Evolutionary conservation across 2,113 vertebrate genomes (phyloP).

Genomic region (Sprattus sprattus): DNA sequence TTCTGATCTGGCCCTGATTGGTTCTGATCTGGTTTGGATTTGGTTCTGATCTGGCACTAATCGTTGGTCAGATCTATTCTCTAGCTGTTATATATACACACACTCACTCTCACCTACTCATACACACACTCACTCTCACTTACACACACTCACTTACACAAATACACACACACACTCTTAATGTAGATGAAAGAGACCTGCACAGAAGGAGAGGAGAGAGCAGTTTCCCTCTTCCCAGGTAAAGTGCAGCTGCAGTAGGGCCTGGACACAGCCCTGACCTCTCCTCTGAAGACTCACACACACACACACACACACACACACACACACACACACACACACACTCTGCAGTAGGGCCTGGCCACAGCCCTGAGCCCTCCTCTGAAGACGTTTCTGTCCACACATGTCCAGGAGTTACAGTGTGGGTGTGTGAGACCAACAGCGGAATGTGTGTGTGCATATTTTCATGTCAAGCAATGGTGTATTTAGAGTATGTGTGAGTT

Average conservation of each 20-base stretch:
- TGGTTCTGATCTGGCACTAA: background rate
- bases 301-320: too few relatives aligned
- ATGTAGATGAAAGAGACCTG: background rate
- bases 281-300: too few relatives aligned
- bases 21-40: background rate
- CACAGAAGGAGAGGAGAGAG: background rate
- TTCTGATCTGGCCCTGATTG: background rate
- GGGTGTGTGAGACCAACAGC: background rate
- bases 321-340: too few relatives aligned
- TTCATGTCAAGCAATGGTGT: too few relatives aligned
- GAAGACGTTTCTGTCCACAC: background rate
- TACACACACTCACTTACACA: too few relatives aligned
- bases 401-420: background rate
- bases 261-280: background rate
- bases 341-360: too few relatives aligned
- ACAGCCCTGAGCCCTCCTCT: too few relatives aligned
- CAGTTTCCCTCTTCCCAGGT: background rate
- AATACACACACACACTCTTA: too few relatives aligned
- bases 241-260: background rate
- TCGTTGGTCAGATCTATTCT: too few relatives aligned
- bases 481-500: too few relatives aligned
- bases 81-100: background rate
- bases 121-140: too few relatives aligned
- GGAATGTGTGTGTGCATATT: background rate
- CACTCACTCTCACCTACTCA: too few relatives aligned